Conservation (phyloP, 2,797 vertebrate genomes). For the Diplodus sargus region DNA sequence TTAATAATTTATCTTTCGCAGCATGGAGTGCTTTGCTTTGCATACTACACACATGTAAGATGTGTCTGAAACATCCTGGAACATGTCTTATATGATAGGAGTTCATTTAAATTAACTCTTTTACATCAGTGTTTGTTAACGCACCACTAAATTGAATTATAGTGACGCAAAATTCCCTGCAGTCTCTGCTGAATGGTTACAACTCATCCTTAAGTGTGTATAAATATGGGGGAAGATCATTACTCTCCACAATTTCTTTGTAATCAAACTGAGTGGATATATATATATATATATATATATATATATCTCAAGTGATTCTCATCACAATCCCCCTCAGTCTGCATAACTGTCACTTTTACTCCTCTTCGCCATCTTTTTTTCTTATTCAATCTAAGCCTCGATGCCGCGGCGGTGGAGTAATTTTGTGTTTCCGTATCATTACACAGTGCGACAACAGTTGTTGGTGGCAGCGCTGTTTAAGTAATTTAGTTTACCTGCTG, state of each 20-base stretch:
- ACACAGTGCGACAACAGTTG: conserved; percentile 54
- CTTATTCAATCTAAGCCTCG: conserved; percentile 31
- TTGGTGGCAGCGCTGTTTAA: conserved; percentile 58
- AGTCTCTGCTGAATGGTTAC: not conserved
- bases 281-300: too few species aligned
- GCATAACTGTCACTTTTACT: conserved; percentile 51
- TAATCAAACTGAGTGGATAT: conserved; percentile 42
- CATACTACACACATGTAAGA: not conserved
- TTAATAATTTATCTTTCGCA: not conserved
- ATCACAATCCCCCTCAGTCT: conserved; percentile 29
- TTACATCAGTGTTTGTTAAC: conserved; percentile 8
- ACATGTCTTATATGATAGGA: not conserved
- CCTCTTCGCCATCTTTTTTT: conserved; percentile 20
- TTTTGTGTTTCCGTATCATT: conserved; percentile 61
- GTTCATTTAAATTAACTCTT: conserved; percentile 7
- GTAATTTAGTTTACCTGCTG: conserved; percentile 67
- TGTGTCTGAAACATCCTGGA: not conserved
- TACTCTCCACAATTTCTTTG: conserved; percentile 32
- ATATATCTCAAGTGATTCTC: conserved; percentile 5
- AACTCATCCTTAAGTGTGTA: conserved; percentile 10
- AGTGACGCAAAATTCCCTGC: not conserved
- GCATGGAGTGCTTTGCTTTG: not conserved
- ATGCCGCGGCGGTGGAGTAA: conserved; percentile 38
- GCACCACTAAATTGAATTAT: not conserved
- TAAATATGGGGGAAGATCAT: conserved; percentile 28